Evolutionary conservation across 1,140 invertebrate species (phyloP), one percentile per base, ranked within the genome.

Genomic region (Drosophila auraria): DNA sequence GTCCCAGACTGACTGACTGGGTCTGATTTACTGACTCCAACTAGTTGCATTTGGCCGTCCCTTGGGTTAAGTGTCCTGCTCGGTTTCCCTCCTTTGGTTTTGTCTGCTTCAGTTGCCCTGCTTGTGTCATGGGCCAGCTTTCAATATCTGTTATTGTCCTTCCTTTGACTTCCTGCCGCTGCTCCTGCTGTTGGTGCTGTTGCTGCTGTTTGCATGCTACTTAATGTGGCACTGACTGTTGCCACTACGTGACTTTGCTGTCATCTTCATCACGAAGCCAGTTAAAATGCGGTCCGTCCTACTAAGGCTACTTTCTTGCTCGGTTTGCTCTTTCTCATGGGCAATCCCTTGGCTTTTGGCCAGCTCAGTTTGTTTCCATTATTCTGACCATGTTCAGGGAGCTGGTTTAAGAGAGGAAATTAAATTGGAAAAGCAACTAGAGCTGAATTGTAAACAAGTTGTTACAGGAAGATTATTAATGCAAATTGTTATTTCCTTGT

Each of bases 141-240:
- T 78, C 82, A 84, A 86, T 86, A 82, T 86, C 51, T 74, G 78
- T 65, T 78, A 89, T 89, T 83, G 77, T 89, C 54, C 69, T 71
- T 80, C 58, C 84, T 78, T 74, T 64, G 68, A 57, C 71, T 71
- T 72, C 60, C 66, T 56, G 53, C 56, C 47, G 62, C 60, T 77
- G 45, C 59, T 68, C 45, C 50, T 62, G 40, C 33, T 54, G 78
- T 74, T 84, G 30, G 1, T 45, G 59, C 60, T 72, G 38, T 53
- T 68, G 54, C 45, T 66, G 45, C 36, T 59, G 80, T 80, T 87
- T 89, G 83, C 84, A 89, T 89, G 80, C 54, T 70, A 83, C 78
- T 89, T 89, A 80, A 80, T 87, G 83, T 73, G 76, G 64, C 62
- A 76, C 53, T 78, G 68, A 45, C 68, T 78, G 73, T 50, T 87